Conservation (phyloP, 2,113 vertebrate genomes). For the Sceloporus tristichus region DNA sequence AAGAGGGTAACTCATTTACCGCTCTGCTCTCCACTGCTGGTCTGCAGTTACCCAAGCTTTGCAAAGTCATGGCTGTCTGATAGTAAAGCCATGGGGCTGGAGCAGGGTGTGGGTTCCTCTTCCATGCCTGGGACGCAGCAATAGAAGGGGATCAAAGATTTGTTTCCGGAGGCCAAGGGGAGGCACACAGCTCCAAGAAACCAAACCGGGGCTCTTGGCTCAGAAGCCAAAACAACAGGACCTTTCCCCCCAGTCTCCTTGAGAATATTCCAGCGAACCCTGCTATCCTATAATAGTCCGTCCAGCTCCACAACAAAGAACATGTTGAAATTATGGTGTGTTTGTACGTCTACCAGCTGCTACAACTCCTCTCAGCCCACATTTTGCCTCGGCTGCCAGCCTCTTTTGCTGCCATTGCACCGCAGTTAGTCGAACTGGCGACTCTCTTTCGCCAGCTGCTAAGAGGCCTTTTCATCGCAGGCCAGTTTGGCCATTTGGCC, state of each 20-base stretch:
- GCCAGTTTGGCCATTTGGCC: not conserved
- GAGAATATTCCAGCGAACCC: not conserved
- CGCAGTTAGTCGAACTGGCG: not conserved
- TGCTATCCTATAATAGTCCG: slow-evolving; percentile 8
- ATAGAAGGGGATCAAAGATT: not conserved
- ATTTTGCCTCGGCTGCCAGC: not conserved
- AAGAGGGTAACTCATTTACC: accelerated
- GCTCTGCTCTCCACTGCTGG: too few species aligned
- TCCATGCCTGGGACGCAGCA: accelerated
- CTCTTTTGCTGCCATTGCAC: not conserved
- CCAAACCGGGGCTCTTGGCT: not conserved
- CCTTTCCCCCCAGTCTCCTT: not conserved
- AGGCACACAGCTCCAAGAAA: not conserved
- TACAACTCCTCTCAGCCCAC: not conserved
- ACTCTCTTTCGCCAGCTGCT: not conserved
- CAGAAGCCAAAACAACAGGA: not conserved
- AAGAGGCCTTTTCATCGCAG: not conserved
- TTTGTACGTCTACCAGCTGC: slow-evolving; percentile 9
- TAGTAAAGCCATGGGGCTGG: not conserved
- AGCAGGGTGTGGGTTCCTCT: not conserved
- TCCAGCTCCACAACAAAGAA: slow-evolving; percentile 16
- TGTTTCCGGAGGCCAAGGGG: not conserved
- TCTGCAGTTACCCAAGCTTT: accelerated
- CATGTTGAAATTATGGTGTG: slow-evolving; percentile 1
- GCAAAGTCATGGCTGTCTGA: not conserved